phyloP scores from a whole-genome alignment of 2,113 vertebrate species.

The Trogon surrucura region DNA sequence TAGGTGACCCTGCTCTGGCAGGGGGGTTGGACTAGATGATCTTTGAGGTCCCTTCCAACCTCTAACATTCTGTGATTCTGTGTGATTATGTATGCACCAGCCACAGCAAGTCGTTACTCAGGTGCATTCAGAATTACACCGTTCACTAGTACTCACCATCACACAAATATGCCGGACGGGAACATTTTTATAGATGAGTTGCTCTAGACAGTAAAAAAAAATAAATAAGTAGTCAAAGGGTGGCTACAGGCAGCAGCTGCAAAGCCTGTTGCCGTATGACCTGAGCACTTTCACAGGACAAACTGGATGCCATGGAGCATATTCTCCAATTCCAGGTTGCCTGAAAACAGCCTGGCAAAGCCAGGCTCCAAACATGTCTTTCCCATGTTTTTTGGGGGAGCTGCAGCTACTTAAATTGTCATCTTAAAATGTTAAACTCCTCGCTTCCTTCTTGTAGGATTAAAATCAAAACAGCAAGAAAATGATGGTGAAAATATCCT shows the following conservation, averaged over 20 bases:
- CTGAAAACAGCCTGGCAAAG: neutral
- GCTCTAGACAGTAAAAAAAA: neutral
- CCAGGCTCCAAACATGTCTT: neutral
- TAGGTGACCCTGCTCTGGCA: too few species aligned
- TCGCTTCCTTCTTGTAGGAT: neutral
- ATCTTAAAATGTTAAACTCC: neutral
- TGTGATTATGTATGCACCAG: accelerated
- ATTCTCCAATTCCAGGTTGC: neutral
- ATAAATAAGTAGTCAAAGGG: neutral
- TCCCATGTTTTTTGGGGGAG: neutral
- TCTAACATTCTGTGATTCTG: too few species aligned
- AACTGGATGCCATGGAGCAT: neutral
- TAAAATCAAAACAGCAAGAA: neutral
- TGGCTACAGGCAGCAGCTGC: neutral
- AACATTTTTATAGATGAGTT: neutral
- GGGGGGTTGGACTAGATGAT: too few species aligned
- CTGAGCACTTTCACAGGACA: neutral
- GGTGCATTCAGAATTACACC: neutral
- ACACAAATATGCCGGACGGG: neutral
- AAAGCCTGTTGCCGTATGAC: neutral
- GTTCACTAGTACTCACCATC: neutral
- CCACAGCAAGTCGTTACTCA: neutral
- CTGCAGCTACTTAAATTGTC: neutral
- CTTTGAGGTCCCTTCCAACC: too few species aligned
- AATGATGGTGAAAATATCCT: neutral